phyloP scores from a whole-genome alignment of 2,113 vertebrate species.

The Ophiodon elongatus region DNA sequence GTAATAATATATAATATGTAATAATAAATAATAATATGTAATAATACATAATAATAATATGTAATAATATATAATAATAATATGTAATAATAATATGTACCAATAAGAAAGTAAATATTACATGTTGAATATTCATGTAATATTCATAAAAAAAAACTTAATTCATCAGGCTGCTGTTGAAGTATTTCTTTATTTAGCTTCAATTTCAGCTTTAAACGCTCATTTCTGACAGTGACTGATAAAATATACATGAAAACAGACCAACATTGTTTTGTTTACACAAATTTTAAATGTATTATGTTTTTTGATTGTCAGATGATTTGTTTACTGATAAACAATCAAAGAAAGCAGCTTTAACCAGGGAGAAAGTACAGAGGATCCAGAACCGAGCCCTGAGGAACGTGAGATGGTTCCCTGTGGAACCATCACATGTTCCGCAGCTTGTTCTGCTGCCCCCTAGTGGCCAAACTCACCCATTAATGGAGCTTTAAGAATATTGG shows the following conservation, averaged over 20 bases:
- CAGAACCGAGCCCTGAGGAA: constrained; percentile 21
- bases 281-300: no score
- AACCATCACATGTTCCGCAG: no score
- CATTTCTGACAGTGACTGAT: neutral
- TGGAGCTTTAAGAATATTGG: neutral
- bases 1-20: neutral
- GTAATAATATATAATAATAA: no score
- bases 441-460: neutral
- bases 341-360: neutral
- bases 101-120: neutral
- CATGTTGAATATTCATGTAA: neutral
- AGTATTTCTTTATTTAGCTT: constrained; percentile 22
- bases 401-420: no score
- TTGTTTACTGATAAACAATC: neutral
- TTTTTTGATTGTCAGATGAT: neutral
- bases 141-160: neutral
- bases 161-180: neutral
- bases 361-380: neutral
- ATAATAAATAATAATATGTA: neutral
- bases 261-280: neutral
- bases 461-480: neutral
- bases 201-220: neutral
- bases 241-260: constrained; percentile 15
- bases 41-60: neutral
- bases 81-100: no score